phyloP scores from a whole-genome alignment of 2,797 vertebrate species.

The Lepus oiostolus region DNA sequence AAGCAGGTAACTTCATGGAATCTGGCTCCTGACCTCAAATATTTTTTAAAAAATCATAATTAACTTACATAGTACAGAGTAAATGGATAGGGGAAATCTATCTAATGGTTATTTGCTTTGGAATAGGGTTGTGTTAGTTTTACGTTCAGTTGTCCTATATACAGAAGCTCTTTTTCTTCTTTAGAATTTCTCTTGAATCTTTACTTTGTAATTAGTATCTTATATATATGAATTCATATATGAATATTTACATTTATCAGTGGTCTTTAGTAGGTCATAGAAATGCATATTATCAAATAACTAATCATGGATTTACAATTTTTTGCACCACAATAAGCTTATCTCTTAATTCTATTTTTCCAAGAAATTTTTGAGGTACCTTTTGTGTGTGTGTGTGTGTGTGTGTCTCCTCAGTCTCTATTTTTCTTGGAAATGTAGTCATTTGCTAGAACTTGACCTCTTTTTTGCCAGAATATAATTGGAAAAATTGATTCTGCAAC shows the following conservation, averaged over 20 bases:
- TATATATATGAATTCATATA: too few species aligned
- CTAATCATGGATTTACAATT: too few species aligned
- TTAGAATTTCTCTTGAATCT: background rate
- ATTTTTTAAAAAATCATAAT: background rate
- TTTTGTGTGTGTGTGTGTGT: background rate
- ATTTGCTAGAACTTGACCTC: conserved; percentile 29
- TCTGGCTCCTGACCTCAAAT: background rate
- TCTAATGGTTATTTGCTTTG: background rate
- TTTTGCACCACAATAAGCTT: too few species aligned
- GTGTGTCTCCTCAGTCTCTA: background rate
- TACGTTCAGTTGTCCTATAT: background rate
- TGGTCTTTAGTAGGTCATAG: too few species aligned
- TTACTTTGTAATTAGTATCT: background rate
- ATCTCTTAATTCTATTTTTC: too few species aligned
- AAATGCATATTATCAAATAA: too few species aligned
- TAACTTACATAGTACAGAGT: background rate
- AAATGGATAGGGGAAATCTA: background rate
- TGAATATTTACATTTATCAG: too few species aligned
- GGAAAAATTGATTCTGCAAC: background rate
- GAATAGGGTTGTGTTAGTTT: background rate
- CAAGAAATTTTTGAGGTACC: too few species aligned
- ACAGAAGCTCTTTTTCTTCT: background rate
- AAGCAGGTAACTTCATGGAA: background rate
- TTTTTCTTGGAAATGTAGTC: conserved; percentile 32
- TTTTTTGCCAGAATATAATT: background rate